Percentiles rank a stretch among this genome's conserved stretches.
phyloP scores from a whole-genome alignment of 2,797 vertebrate genomes.

The Micropoecilia bifurca region DNA sequence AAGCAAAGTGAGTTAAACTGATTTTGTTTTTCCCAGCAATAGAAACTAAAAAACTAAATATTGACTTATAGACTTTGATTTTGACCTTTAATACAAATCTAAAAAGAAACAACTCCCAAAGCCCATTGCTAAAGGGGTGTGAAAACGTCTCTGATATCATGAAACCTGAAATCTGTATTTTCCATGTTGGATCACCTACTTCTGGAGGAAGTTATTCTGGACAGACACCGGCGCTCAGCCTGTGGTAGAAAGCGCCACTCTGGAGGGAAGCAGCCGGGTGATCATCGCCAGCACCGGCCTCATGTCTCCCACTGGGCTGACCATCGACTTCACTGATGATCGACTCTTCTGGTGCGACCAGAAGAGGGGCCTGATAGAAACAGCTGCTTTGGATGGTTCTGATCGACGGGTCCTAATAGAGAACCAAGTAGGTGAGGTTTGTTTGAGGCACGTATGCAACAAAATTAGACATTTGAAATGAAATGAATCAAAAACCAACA shows the following conservation, averaged over 20 bases:
- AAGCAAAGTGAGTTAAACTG: constrained; percentile 83
- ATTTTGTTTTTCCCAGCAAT: neutral
- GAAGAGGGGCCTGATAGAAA: constrained; percentile 84
- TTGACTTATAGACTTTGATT: neutral
- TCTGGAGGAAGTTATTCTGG: constrained; percentile 94
- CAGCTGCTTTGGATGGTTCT: constrained; percentile 88
- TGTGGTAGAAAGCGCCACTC: constrained; percentile 84
- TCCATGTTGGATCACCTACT: constrained; percentile 22
- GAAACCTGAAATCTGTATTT: neutral
- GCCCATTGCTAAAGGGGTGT: neutral
- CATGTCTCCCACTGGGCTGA: constrained; percentile 87
- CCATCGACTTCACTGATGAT: constrained; percentile 86
- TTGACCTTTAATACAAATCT: neutral
- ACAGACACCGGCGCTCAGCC: constrained; percentile 86
- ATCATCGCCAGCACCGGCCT: constrained; percentile 82
- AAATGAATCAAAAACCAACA: neutral
- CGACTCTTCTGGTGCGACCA: constrained; percentile 93
- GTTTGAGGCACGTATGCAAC: constrained; percentile 49
- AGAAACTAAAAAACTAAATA: neutral
- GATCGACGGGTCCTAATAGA: constrained; percentile 84
- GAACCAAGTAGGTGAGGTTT: constrained; percentile 97
- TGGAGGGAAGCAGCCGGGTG: constrained; percentile 82
- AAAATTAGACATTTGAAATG: constrained; percentile 12
- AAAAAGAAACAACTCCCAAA: neutral
- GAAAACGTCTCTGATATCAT: neutral